Base-by-base conservation (phyloP, 2,113 vertebrate species). In the Marmota flaviventris region DNA sequence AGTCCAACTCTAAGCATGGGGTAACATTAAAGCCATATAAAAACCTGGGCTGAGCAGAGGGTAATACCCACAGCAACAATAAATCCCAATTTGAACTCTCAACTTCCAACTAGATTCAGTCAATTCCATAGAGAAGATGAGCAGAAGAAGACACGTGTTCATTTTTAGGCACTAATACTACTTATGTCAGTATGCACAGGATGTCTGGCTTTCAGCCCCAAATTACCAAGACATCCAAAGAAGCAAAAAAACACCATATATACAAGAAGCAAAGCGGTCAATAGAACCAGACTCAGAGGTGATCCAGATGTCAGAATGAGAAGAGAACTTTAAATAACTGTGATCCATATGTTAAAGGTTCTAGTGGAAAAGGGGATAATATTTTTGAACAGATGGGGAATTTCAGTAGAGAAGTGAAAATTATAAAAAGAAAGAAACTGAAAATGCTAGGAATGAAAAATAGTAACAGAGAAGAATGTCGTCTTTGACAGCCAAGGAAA, bases 361-460 rank as follows among this genome's bases (percentile, higher is more conserved):
- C 70, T 83, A 39, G 32, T 72, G 51, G 37, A 56, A 82, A 82
- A 58, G 5, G 39, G 22, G 37, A 11, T 20, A 25, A 12, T 65
- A 39, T 72, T 0, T 48, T 63, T 73, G 70, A 56, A 32, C 16
- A 91, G 20, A 63, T 83, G 25, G 13, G 45, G 29, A 10, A 82
- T 69, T 69, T 89, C 17, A 63, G 5, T 39, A 53, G 39, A 79
- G 53, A 83, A 16, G 3, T 42, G 14, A 51, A 89, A 78, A 53
- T 70, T n/a, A 32, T 81, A 34, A 63, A 63, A 85, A 39, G 39
- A 29, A 73, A 61, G 85, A 37, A 51, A 51, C 13, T 51, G 79
- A 87, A 95, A 95, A 53, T 67, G 20, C 51, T 77, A 42, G 42
- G 72, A 83, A 61, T 53, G 20, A 75, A 65, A 93, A 75, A 25